Evolutionary conservation across 1,140 invertebrate genomes (phyloP).

Genomic region (Drosophila sucinea): DNA sequence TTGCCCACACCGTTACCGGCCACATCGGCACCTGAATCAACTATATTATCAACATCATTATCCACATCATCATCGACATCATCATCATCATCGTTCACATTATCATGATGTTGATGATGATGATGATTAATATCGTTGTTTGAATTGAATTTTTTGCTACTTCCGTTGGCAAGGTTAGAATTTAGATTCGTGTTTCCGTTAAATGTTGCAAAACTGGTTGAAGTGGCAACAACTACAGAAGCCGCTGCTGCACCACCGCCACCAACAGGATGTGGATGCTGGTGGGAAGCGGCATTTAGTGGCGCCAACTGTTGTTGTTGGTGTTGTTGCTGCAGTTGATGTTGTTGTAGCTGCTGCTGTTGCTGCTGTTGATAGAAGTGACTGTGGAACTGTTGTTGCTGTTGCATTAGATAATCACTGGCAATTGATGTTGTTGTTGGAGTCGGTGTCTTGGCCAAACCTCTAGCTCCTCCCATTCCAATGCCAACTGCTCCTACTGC

Average conservation of each 20-base stretch:
- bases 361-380: conserved; percentile 66
- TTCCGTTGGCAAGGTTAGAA: conserved; percentile 81
- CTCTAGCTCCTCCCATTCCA: conserved; percentile 30
- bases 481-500: neutral
- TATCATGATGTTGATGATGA: conserved; percentile 9
- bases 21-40: conserved; percentile 33
- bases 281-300: conserved; percentile 71
- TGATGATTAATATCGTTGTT: conserved; percentile 31
- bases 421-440: conserved; percentile 35
- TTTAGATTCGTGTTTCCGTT: conserved; percentile 83
- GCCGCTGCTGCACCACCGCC: conserved; percentile 20
- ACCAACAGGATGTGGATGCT: conserved; percentile 65
- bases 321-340: conserved; percentile 40
- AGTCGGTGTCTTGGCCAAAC: conserved; percentile 42
- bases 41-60: conserved; percentile 26
- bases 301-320: conserved; percentile 66
- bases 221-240: conserved; percentile 29
- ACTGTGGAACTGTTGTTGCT: conserved; percentile 60
- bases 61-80: conserved; percentile 36
- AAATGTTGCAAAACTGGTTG: conserved; percentile 80
- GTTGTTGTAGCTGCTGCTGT: conserved; percentile 45
- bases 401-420: conserved; percentile 67
- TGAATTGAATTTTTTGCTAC: conserved; percentile 71
- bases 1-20: conserved; percentile 52
- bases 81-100: conserved; percentile 33